Percentiles rank a stretch among this genome's conserved stretches.
Evolutionary conservation across 2,113 vertebrate species (phyloP).

Genomic region (Seriola rivoliana): DNA sequence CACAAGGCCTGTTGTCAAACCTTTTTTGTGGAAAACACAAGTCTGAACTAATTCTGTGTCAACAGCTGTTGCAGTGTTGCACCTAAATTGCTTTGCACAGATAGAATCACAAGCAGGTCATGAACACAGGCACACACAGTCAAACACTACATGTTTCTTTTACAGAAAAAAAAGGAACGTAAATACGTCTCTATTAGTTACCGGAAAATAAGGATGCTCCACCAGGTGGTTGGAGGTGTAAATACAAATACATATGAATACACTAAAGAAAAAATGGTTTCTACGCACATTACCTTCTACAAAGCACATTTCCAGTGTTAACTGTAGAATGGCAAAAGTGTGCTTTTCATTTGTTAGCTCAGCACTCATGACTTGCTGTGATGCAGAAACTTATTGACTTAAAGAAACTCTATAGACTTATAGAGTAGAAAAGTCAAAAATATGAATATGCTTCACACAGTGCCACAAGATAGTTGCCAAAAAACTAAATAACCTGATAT

Average conservation of each 20-base stretch:
- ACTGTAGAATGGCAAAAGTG: neutral
- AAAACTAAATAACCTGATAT: neutral
- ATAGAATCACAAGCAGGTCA: neutral
- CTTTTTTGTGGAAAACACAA: neutral
- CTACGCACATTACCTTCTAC: neutral
- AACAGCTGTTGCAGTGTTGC: neutral
- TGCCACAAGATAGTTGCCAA: slow-evolving; percentile 3
- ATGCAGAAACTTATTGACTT: neutral
- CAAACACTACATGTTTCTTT: neutral
- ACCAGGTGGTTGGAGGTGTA: neutral
- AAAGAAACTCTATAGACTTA: no score
- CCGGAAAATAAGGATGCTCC: neutral
- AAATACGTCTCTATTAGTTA: neutral
- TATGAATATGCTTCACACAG: neutral
- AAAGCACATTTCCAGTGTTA: neutral
- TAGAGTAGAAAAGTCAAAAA: slow-evolving; percentile 2
- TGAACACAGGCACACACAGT: neutral
- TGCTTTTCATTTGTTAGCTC: neutral
- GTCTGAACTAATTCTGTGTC: neutral
- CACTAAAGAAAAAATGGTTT: neutral
- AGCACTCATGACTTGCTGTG: neutral
- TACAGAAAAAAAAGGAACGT: neutral
- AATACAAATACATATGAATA: neutral
- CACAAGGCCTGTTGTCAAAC: neutral
- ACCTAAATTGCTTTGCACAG: neutral